Base-by-base conservation (phyloP, 2,888 invertebrate genomes). In the Leptinotarsa tumamoca region DNA sequence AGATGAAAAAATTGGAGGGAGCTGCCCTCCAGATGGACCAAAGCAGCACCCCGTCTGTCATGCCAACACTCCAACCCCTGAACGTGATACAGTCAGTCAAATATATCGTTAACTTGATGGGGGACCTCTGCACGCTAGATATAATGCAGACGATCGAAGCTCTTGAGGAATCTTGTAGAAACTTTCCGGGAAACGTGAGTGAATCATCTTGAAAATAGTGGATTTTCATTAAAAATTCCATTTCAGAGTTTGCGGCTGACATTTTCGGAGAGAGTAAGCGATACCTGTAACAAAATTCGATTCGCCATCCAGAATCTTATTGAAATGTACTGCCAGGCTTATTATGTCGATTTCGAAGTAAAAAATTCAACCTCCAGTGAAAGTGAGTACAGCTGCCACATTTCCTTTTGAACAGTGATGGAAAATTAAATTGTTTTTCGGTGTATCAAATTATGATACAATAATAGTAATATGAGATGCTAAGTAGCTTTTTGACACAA, bases 11-110 rank as follows among this genome's bases (percentile, higher is more conserved):
- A 72, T 90, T 95, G 0, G 92, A 94, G 82, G 92, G 92, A 4
- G 92, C 92, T 33, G 92, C 92, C 0, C 87, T 91, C 61, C 92
- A 92, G 70, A 82, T 87, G 51, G 87, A 87, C 70, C 81, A 81
- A 56, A 83, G 75, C 71, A 82, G 89, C 89, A 76, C 90, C 81
- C 81, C 84, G 61, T 82, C 79, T 77, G 80, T 83, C 56, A 84
- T 84, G 79, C 87, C 88, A 7, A 87, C 89, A 52, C 82, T 94
- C 21, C 93, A 93, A 83, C 91, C 93, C 33, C 91, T 91, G n/a
- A 92, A 94, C 4, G 94, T 97, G 67, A 92, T 94, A 66, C 98
- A 98, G 87, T 95, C 96, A 0, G 95, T 98, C 1, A 98, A 98
- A 89, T 96, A 97, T 0, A 94, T 98, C 54, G 96, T 97, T 85